Evolutionary conservation across 2,888 invertebrate species (phyloP).

Genomic region (Aleiodes leptofemur): DNA sequence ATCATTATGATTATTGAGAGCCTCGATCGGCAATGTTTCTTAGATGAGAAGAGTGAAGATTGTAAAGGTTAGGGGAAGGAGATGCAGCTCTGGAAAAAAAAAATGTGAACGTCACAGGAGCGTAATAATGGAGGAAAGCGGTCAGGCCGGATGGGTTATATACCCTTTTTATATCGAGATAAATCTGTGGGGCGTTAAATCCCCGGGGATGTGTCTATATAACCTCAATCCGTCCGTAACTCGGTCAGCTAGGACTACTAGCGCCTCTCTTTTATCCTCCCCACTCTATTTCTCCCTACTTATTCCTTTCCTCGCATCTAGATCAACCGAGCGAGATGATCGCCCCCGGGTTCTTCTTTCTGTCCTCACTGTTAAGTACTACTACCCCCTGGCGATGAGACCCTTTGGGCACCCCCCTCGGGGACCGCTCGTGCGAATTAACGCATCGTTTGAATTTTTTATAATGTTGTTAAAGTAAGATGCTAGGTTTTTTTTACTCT

Average conservation of each 20-base stretch:
- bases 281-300: slow-evolving; percentile 30
- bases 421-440: slow-evolving; percentile 48
- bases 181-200: slow-evolving; percentile 42
- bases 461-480: slow-evolving; percentile 19
- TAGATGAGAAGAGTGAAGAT: background rate
- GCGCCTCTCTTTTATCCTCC: slow-evolving; percentile 42
- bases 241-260: slow-evolving; percentile 47
- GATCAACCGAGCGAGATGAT: slow-evolving; percentile 58
- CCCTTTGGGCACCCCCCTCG: slow-evolving; percentile 37
- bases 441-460: slow-evolving; percentile 39
- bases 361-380: slow-evolving; percentile 7
- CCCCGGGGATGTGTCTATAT: slow-evolving; percentile 39
- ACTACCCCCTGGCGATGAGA: slow-evolving; percentile 29
- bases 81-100: background rate
- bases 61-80: background rate
- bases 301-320: slow-evolving; percentile 36
- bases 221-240: slow-evolving; percentile 42
- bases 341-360: slow-evolving; percentile 49
- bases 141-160: slow-evolving; percentile 20
- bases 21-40: too few species aligned
- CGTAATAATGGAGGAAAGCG: slow-evolving; percentile 31
- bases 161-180: slow-evolving; percentile 31
- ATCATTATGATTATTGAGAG: too few species aligned
- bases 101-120: slow-evolving; percentile 20
- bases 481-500: background rate